A percentile compares a stretch with the other conserved stretches of the same genome.
Evolutionary conservation across 2,113 vertebrate genomes (phyloP).

Genomic region (Strigops habroptila): DNA sequence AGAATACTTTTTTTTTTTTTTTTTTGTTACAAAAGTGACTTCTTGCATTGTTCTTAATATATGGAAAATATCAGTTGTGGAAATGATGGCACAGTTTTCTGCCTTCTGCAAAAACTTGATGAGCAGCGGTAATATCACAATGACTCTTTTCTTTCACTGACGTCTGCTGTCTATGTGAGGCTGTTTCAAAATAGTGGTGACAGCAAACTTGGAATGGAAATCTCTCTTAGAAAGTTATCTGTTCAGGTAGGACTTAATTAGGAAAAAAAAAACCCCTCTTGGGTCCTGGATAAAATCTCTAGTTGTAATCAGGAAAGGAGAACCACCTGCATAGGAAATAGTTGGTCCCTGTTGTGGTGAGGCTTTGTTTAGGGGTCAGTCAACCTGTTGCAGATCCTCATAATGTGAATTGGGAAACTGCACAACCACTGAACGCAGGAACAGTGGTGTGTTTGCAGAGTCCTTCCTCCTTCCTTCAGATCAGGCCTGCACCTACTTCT

Average conservation of each 20-base stretch:
- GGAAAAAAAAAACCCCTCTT: background rate
- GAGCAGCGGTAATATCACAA: background rate
- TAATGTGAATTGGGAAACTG: background rate
- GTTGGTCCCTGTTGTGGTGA: fast-evolving
- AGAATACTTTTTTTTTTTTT: background rate
- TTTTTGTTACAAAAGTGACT: background rate
- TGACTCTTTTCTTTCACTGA: background rate
- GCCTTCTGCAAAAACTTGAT: background rate
- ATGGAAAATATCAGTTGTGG: background rate
- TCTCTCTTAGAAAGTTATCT: background rate
- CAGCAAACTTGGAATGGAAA: background rate
- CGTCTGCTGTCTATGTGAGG: background rate
- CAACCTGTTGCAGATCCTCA: background rate
- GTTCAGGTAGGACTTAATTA: background rate
- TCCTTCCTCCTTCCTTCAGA: background rate
- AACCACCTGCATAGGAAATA: background rate
- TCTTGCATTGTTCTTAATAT: background rate
- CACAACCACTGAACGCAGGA: background rate
- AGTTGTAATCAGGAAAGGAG: background rate
- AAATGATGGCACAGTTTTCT: background rate
- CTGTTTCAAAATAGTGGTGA: background rate
- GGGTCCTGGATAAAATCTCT: background rate
- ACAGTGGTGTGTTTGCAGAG: background rate
- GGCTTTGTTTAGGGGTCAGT: background rate
- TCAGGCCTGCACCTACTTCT: background rate